Evolutionary conservation across 2,797 vertebrate species (phyloP), one percentile per base, ranked within the genome.

Genomic region (Acomys russatus): DNA sequence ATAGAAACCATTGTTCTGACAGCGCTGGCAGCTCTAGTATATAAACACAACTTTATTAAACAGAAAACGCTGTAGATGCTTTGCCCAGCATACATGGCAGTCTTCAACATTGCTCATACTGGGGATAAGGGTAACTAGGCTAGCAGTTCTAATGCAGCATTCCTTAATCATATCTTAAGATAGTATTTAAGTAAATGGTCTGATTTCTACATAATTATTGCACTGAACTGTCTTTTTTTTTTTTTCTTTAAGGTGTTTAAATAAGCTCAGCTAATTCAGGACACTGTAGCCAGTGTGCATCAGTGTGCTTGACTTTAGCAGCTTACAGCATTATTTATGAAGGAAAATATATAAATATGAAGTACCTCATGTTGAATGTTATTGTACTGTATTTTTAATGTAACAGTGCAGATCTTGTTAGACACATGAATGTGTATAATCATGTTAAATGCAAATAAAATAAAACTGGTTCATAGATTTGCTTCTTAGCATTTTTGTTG

Each of bases 361-460:
- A 98, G 98, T 98, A 98, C 98, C 98, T 99, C 98, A 98, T 98
- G 98, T 98, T 98, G 98, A 98, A 98, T 99, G 98, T 99, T 98
- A 99, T 99, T 98, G 98, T 99, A 99, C 98, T 98, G 99, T 99
- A 99, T 98, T 98, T 99, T 98, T 98, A 98, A 98, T 99, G 98
- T 99, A 99, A 99, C 99, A 98, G 99, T 99, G 98, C 99, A 99
- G 99, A 99, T 98, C 98, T 98, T 98, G 98, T 98, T 98, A 99
- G 99, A 99, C 99, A 98, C 98, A 99, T 98, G 99, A 99, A 99
- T 99, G 99, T 99, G 99, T 99, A 98, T 99, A 99, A 98, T 98
- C 92, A 44, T 91, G 1, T 98, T 98, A 98, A 98, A 98, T 97
- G 91, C 96, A 97, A 99, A 99, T 99, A 99, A 98, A 99, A 99